These are phyloP conservation scores for Hyla sarda DNA, from an alignment of 2,113 vertebrate species.

Conservation along the genomic window DNA sequence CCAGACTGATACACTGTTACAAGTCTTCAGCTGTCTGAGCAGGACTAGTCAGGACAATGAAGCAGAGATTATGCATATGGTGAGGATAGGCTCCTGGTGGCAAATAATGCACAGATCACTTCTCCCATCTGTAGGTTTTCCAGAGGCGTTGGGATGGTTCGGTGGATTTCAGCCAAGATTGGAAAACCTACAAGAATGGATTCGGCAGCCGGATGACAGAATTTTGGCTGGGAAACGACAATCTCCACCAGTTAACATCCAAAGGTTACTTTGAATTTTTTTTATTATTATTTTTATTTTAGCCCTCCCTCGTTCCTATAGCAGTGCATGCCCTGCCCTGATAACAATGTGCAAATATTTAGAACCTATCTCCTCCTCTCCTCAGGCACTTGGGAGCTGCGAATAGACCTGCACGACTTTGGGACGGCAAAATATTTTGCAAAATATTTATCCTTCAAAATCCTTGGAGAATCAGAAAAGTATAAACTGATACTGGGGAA, in stretches of 20 bases:
- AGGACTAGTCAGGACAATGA: not conserved
- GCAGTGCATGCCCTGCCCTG: not conserved
- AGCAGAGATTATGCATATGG: not conserved
- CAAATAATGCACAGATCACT: not conserved
- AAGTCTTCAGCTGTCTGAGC: not conserved
- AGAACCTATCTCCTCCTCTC: not conserved
- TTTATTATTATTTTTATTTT: too few species aligned
- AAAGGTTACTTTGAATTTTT: not conserved
- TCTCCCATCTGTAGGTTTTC: not conserved
- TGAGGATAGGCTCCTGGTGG: too few species aligned
- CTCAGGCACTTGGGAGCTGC: not conserved
- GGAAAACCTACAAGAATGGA: not conserved
- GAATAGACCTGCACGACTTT: not conserved
- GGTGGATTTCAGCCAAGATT: not conserved
- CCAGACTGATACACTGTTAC: not conserved
- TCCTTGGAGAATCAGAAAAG: not conserved
- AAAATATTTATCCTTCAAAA: not conserved
- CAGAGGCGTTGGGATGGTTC: not conserved
- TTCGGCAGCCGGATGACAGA: constrained; percentile 6
- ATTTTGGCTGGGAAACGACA: not conserved
- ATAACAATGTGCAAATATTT: too few species aligned
- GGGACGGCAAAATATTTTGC: not conserved
- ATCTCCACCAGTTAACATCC: not conserved
- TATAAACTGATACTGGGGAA: not conserved
- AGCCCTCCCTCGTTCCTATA: too few species aligned